Conservation (phyloP, 2,888 invertebrate genomes). For the Heliconius ismenius region DNA sequence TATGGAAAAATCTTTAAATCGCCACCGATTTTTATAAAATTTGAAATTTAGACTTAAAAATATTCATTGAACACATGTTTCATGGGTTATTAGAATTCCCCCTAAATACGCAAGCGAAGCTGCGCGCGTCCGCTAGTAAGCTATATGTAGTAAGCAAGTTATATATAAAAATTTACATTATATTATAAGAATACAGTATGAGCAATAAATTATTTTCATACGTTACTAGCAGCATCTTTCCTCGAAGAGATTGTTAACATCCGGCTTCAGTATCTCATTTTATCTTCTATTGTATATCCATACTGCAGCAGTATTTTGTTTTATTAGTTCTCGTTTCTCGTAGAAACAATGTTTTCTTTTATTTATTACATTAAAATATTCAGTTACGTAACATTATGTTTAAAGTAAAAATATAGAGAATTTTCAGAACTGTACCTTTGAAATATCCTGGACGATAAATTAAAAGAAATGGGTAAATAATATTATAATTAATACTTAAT, state of each 20-base stretch:
- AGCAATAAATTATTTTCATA: neutral
- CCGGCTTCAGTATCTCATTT: too few species aligned
- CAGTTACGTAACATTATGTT: neutral
- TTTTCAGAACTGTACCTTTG: neutral
- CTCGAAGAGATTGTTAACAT: constrained; percentile 3
- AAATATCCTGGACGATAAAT: neutral
- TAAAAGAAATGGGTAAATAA: neutral
- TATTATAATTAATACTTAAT: neutral
- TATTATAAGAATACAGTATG: too few species aligned
- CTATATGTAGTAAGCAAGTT: too few species aligned
- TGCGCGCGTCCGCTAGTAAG: too few species aligned
- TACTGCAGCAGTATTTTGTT: neutral
- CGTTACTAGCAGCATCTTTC: neutral
- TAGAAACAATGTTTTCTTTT: neutral
- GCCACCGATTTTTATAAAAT: too few species aligned
- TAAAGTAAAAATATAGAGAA: neutral
- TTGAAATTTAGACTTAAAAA: too few species aligned
- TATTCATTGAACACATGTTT: too few species aligned
- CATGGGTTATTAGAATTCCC: too few species aligned
- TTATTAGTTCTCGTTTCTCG: neutral
- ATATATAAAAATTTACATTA: too few species aligned
- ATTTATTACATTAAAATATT: neutral
- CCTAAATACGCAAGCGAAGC: too few species aligned
- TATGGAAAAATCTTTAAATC: too few species aligned
- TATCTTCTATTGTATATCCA: neutral